Base-by-base conservation (phyloP, 2,888 invertebrate genomes). In the Cerceris rybyensis region DNA sequence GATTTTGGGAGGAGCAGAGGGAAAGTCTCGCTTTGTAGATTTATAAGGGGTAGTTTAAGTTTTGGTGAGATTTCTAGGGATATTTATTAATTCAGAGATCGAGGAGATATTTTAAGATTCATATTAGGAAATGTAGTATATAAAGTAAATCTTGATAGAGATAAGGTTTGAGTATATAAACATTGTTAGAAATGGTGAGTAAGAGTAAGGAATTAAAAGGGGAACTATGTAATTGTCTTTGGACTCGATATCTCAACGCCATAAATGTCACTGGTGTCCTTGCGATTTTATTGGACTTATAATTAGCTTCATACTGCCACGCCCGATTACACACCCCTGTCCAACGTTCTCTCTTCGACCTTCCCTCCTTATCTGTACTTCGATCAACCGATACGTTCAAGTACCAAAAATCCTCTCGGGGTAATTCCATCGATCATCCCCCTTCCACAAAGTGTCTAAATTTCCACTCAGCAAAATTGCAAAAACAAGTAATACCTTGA, bases 271-370 rank as follows among this genome's bases (percentile, higher is more conserved):
- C 11, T 61, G 41, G 52, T 57, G 74, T 70, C 70, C 70, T 75
- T 70, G 80, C 67, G 55, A 82, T 78, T 80, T 80, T 81, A 75
- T 77, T 50, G 70, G 70, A 75, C 75, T 69, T 83, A 82, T 86
- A 88, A 88, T 89, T 88, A 88, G 86, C 86, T 83, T 74, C 75
- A 70, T 75, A 78, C 66, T 66, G 86, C 85, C 90, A 88, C 89
- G 70, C 88, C 86, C 89, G 85, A 85, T 88, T 87, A 80, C 86
- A 76, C 88, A 80, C 84, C 83, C 83, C 70, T 75, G 67, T 66
- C 59, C 70, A 75, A 60, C 66, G 63, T 57, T 54, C 71, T 68
- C 42, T 28, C 54, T 16, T 7, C 39, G 54, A 68, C 58, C 59
- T 73, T 17, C 58, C 60, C 39, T 64, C 61, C 14, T 50, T 65